Evolutionary conservation across 1,140 invertebrate species (phyloP).

Genomic region (Bathynomus jamesi): DNA sequence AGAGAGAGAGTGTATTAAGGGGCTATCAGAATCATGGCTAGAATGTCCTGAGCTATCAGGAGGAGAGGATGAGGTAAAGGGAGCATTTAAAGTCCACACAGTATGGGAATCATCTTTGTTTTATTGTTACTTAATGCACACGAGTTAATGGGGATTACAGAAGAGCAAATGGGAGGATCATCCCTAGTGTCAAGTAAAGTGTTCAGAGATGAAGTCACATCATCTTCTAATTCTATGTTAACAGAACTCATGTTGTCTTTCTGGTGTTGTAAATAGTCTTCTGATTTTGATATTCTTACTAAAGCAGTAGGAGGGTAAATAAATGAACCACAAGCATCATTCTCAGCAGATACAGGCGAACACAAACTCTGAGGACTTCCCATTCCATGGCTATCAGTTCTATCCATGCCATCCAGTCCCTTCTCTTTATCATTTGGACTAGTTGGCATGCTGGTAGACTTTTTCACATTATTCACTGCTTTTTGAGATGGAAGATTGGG

Average conservation of each 20-base stretch:
- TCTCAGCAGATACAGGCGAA: conserved; percentile 31
- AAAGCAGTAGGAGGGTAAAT: conserved; percentile 44
- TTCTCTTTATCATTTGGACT: conserved; percentile 27
- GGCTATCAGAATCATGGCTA: conserved; percentile 58
- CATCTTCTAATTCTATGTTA: conserved; percentile 76
- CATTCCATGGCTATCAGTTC: conserved; percentile 19
- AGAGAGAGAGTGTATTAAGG: conserved; percentile 55
- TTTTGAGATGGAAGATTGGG: conserved; percentile 30
- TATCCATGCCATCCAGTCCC: neutral
- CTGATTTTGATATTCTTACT: conserved; percentile 70
- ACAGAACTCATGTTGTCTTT: conserved; percentile 69
- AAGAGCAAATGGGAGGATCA: conserved; percentile 32
- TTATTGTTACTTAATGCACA: neutral
- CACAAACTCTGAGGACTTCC: conserved; percentile 29
- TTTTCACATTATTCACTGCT: conserved; percentile 22
- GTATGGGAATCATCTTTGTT: conserved; percentile 52
- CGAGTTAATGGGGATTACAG: neutral
- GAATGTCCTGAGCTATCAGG: conserved; percentile 50
- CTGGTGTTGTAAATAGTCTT: conserved; percentile 73
- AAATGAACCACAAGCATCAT: conserved; percentile 38
- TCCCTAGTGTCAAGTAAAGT: conserved; percentile 70
- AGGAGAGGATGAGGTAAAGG: conserved; percentile 46
- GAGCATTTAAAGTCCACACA: conserved; percentile 85
- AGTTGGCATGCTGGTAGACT: conserved; percentile 28
- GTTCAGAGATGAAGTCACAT: conserved; percentile 83